phyloP scores from a whole-genome alignment of 2,888 invertebrate genomes.

The Lasioglossum vierecki region DNA sequence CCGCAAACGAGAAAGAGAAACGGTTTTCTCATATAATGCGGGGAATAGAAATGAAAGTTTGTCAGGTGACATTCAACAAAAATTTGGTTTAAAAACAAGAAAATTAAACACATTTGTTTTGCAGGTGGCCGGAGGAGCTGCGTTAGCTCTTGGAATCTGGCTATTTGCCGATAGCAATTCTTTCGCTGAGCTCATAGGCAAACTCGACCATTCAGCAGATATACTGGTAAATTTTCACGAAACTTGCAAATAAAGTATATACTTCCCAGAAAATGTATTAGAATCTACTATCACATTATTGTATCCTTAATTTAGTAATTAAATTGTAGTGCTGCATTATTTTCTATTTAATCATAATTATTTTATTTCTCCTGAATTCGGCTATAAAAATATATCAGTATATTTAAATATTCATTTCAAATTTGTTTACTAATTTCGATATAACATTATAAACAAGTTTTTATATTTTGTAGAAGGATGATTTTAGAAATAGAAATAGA shows the following conservation, averaged over 20 bases:
- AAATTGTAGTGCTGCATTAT: background rate
- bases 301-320: background rate
- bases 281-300: background rate
- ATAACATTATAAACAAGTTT: background rate
- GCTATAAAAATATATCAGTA: no score
- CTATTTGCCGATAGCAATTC: slow-evolving; percentile 88
- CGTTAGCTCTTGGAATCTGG: slow-evolving; percentile 89
- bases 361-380: no score
- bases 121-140: slow-evolving; percentile 87
- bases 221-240: slow-evolving; percentile 72
- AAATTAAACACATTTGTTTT: slow-evolving; percentile 74
- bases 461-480: background rate
- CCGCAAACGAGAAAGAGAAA: background rate
- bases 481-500: background rate
- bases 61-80: background rate
- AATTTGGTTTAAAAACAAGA: background rate
- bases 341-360: background rate
- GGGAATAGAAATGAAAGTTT: background rate
- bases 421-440: background rate
- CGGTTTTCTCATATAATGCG: background rate
- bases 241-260: background rate
- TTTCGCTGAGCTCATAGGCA: slow-evolving; percentile 84
- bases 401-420: no score
- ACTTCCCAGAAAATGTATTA: background rate
- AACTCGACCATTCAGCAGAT: slow-evolving; percentile 72